These are phyloP conservation scores for Heliconius eleuchia DNA, from an alignment of 1,140 invertebrate genomes.

Conservation along the genomic window DNA sequence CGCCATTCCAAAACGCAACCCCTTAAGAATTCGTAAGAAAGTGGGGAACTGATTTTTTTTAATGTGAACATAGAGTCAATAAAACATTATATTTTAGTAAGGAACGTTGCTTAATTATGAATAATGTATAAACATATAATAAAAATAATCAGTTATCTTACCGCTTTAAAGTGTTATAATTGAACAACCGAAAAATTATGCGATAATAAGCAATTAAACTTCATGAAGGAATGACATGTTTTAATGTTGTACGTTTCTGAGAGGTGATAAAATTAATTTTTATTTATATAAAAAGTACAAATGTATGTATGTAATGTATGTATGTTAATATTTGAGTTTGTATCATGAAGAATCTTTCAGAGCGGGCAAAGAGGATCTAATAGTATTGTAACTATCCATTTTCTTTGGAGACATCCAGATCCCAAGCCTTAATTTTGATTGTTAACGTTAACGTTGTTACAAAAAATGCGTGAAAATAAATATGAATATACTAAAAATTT, in stretches of 20 bases:
- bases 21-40: too few species aligned
- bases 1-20: too few species aligned
- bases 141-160: not conserved
- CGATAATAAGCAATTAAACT: constrained; percentile 40
- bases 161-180: not conserved
- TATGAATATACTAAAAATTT: not conserved
- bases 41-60: too few species aligned
- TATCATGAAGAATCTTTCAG: not conserved
- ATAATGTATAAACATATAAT: not conserved
- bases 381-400: too few species aligned
- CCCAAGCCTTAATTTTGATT: too few species aligned
- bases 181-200: constrained; percentile 10
- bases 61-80: too few species aligned
- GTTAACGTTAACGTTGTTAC: too few species aligned
- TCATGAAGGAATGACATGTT: constrained; percentile 34
- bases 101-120: too few species aligned
- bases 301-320: not conserved
- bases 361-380: not conserved
- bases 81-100: too few species aligned
- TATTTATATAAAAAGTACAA: not conserved
- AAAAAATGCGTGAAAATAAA: not conserved
- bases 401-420: too few species aligned
- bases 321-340: not conserved
- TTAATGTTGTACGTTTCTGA: constrained; percentile 6
- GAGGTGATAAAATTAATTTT: constrained; percentile 1